Evolutionary conservation across 2,888 invertebrate species (phyloP).

Genomic region (Drosophila greeni): DNA sequence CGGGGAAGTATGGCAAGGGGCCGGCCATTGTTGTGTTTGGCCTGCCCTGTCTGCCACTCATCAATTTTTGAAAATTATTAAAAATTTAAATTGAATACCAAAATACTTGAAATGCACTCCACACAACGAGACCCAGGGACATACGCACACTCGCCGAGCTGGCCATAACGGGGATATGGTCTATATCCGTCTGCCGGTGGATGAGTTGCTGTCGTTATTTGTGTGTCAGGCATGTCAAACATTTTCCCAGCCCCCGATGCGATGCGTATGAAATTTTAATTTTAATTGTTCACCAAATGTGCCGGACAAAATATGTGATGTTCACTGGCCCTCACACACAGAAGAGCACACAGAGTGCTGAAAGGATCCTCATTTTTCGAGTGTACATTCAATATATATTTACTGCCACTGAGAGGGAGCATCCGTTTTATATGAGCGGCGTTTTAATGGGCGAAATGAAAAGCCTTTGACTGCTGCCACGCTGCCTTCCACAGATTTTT

Average conservation of each 20-base stretch:
- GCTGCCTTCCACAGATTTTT: slow-evolving; percentile 16
- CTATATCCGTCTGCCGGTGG: slow-evolving; percentile 22
- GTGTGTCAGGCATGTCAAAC: slow-evolving; percentile 69
- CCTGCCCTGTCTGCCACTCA: slow-evolving; percentile 55
- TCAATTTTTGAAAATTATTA: slow-evolving; percentile 74
- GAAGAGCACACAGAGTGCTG: neutral
- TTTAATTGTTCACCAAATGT: slow-evolving; percentile 70
- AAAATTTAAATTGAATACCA: slow-evolving; percentile 75
- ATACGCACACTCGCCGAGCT: slow-evolving; percentile 9
- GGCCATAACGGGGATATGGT: slow-evolving; percentile 11
- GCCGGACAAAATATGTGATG: slow-evolving; percentile 63
- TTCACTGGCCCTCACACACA: slow-evolving; percentile 40
- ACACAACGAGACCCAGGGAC: slow-evolving; percentile 13
- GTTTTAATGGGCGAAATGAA: slow-evolving; percentile 48
- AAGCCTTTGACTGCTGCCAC: slow-evolving; percentile 17
- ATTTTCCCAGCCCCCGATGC: slow-evolving; percentile 52
- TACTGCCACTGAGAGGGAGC: slow-evolving; percentile 11
- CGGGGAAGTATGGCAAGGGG: neutral
- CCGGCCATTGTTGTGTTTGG: slow-evolving; percentile 26
- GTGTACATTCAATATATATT: slow-evolving; percentile 47
- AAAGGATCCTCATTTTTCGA: slow-evolving; percentile 35
- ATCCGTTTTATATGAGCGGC: slow-evolving; percentile 39
- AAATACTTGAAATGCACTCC: slow-evolving; percentile 62
- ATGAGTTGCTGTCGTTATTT: slow-evolving; percentile 54
- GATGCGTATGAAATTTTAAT: slow-evolving; percentile 68